Conservation (phyloP, 2,888 invertebrate genomes). For the Idaea aversata region DNA sequence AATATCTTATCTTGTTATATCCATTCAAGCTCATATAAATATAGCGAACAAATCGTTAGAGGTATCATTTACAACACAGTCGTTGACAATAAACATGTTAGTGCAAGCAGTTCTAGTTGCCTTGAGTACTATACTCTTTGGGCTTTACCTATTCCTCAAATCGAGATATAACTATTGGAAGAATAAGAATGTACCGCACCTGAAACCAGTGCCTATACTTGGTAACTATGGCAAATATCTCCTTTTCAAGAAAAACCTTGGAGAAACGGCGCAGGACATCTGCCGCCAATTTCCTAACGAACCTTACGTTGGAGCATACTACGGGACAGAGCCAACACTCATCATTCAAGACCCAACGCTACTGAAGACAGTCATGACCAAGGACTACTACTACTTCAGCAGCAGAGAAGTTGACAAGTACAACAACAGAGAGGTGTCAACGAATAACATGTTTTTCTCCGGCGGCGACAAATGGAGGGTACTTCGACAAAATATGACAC, state of each 20-base stretch:
- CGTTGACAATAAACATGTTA: not conserved
- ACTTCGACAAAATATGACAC: constrained; percentile 54
- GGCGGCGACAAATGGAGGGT: constrained; percentile 60
- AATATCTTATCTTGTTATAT: not conserved
- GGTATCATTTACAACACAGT: not conserved
- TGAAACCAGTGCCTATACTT: constrained; percentile 43
- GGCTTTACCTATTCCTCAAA: constrained; percentile 31
- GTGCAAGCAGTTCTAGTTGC: not conserved
- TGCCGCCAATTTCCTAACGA: constrained; percentile 45
- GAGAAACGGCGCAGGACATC: constrained; percentile 37
- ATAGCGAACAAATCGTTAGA: not conserved
- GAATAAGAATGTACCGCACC: constrained; percentile 42
- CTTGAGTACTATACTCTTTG: not conserved
- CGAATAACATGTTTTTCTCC: constrained; percentile 46
- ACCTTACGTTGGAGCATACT: constrained; percentile 55
- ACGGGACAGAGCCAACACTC: constrained; percentile 56
- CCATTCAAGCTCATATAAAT: not conserved
- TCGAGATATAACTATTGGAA: constrained; percentile 51
- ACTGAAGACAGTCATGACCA: constrained; percentile 50
- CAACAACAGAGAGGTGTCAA: constrained; percentile 40
- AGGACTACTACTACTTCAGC: constrained; percentile 60
- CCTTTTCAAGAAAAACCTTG: constrained; percentile 37
- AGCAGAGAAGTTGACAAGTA: constrained; percentile 50
- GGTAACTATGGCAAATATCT: constrained; percentile 54
- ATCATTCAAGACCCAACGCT: constrained; percentile 53